These are phyloP conservation scores for Phylloscopus trochiloides DNA, from an alignment of 2,113 vertebrate species.

Conservation along the genomic window DNA sequence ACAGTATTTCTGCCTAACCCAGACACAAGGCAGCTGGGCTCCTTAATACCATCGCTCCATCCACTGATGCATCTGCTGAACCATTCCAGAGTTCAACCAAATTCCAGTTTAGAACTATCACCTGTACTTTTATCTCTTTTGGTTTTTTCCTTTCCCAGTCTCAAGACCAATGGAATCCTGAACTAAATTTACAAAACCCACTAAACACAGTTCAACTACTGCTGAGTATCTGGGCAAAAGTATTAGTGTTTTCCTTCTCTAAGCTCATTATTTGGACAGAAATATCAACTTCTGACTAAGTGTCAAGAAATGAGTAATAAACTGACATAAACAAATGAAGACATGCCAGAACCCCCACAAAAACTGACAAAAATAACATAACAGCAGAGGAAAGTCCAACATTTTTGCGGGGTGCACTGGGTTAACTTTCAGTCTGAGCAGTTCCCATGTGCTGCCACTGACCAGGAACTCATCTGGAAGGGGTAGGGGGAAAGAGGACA, in stretches of 20 bases:
- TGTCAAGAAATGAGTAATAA: slow-evolving; percentile 18
- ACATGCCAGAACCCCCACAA: not conserved
- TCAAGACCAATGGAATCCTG: not conserved
- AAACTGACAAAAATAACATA: not conserved
- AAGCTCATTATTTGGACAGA: not conserved
- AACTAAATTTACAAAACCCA: not conserved
- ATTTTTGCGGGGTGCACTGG: fast-evolving
- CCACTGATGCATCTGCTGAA: not conserved
- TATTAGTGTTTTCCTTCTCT: not conserved
- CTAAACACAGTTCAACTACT: not conserved
- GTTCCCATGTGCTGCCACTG: not conserved
- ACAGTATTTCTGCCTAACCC: not conserved
- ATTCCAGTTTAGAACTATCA: not conserved
- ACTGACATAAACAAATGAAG: slow-evolving; percentile 11
- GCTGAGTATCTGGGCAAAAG: not conserved
- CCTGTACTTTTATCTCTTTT: not conserved
- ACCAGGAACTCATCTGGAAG: not conserved
- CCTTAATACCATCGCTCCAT: not conserved
- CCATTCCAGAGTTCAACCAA: not conserved
- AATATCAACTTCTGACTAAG: not conserved
- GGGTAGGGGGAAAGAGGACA: not conserved
- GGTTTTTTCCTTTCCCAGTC: not conserved
- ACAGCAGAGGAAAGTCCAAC: not conserved
- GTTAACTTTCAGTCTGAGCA: not conserved
- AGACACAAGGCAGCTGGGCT: not conserved